Evolutionary conservation across 2,888 invertebrate species (phyloP), one percentile per base, ranked within the genome.

Genomic region (Cremastinae sp.): DNA sequence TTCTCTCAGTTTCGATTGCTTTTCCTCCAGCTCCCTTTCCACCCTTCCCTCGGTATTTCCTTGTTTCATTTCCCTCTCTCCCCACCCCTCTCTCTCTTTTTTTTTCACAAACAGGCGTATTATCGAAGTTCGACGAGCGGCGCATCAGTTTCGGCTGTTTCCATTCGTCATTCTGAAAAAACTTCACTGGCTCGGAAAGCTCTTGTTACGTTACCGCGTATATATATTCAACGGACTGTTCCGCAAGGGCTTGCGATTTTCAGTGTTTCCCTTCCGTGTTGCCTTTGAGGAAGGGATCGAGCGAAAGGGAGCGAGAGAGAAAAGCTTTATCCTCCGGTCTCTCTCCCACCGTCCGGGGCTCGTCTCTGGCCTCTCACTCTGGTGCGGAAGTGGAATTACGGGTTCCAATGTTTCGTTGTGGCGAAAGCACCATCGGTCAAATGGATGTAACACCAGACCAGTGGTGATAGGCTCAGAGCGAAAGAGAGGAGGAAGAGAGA

Each of bases 341-440:
- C 39, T 49, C 35, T 56, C 43, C 1, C 35, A 20, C 35, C 58
- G n/a, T n/a, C n/a, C n/a, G n/a, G n/a, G n/a, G n/a, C n/a, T n/a
- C n/a, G n/a, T 41, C 51, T 39, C 28, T 55, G 43, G n/a, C 45
- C 59, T 53, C 39, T 53, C 20, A 20, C 35, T 41, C 12, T 64
- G 49, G 70, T 35, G 58, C 65, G 68, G 68, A 53, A 64, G 59
- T 47, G 61, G 66, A 79, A 79, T 75, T 78, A 76, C 75, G 71
- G 75, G 65, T 72, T 78, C 77, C 74, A 78, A 80, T 78, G 70
- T 82, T 80, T 79, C 79, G 78, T 80, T 81, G 78, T 66, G 79
- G 79, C 79, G 70, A 75, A 80, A 79, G 78, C 78, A 78, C 79
- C 80, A 83, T 82, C 80, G 81, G 82, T 82, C 81, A 82, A 81